A percentile compares a stretch with the other conserved stretches of the same genome.
Conservation (phyloP, 2,888 invertebrate species). For the Philereme vetulata region DNA sequence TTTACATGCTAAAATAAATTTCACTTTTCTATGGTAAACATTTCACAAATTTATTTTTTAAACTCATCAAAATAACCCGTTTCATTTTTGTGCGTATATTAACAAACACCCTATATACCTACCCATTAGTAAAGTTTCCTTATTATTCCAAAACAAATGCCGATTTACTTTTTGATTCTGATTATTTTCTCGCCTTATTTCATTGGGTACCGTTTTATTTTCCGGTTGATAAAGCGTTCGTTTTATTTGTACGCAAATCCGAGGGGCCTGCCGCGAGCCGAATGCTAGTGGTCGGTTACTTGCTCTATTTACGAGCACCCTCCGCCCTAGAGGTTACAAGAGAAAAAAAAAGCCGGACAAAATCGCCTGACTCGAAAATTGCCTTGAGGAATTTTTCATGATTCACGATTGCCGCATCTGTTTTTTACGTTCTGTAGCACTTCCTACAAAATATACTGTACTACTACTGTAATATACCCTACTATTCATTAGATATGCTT, state of each 20-base stretch:
- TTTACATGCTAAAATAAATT: no score
- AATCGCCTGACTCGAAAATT: background rate
- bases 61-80: no score
- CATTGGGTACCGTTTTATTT: constrained; percentile 58
- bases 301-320: constrained; percentile 71
- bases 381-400: no score
- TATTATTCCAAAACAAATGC: constrained; percentile 14
- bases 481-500: no score
- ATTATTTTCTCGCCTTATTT: constrained; percentile 44
- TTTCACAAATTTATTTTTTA: no score
- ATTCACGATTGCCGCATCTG: no score
- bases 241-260: constrained; percentile 79
- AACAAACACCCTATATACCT: no score
- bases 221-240: constrained; percentile 68
- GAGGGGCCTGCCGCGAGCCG: constrained; percentile 59
- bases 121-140: background rate
- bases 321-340: constrained; percentile 39
- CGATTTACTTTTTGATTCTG: constrained; percentile 32
- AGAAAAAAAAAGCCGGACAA: constrained; percentile 13
- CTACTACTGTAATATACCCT: no score
- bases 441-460: no score
- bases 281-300: constrained; percentile 67
- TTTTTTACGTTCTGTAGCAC: no score
- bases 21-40: no score
- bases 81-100: no score